A percentile compares a stretch with the other conserved stretches of the same genome.
These are phyloP conservation scores for Burhinus oedicnemus DNA, from an alignment of 2,113 vertebrate genomes.

Conservation along the genomic window DNA sequence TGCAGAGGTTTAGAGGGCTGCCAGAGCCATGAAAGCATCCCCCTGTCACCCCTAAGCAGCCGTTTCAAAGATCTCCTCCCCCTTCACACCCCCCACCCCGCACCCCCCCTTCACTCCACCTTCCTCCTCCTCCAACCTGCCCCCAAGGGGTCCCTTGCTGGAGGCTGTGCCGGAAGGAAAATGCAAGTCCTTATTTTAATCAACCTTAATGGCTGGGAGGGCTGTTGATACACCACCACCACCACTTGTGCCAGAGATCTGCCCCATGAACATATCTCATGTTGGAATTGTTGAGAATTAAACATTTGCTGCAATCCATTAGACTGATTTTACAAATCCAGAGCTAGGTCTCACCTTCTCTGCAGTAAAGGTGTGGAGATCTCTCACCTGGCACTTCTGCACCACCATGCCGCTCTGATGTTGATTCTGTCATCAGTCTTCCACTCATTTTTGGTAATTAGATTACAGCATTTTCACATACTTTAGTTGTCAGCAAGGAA, in stretches of 20 bases:
- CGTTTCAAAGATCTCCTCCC: neutral
- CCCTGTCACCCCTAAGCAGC: neutral
- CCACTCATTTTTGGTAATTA: neutral
- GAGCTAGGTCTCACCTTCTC: slow-evolving; percentile 57
- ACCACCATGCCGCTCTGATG: neutral
- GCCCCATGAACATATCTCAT: neutral
- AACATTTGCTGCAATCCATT: neutral
- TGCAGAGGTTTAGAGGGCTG: neutral
- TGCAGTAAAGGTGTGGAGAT: neutral
- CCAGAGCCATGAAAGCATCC: neutral
- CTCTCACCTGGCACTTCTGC: neutral
- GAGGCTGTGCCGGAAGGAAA: neutral
- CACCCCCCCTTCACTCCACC: neutral
- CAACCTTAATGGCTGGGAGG: neutral
- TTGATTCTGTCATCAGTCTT: neutral
- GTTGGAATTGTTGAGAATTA: neutral
- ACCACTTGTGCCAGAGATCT: neutral
- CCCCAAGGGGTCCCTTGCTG: neutral
- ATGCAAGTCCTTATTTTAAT: neutral
- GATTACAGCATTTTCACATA: neutral
- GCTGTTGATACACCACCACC: neutral
- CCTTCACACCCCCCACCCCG: neutral
- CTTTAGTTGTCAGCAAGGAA: neutral
- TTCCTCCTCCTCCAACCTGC: neutral
- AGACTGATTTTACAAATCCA: neutral